Base-by-base conservation (phyloP, 2,113 vertebrate genomes). In the Antennarius striatus region DNA sequence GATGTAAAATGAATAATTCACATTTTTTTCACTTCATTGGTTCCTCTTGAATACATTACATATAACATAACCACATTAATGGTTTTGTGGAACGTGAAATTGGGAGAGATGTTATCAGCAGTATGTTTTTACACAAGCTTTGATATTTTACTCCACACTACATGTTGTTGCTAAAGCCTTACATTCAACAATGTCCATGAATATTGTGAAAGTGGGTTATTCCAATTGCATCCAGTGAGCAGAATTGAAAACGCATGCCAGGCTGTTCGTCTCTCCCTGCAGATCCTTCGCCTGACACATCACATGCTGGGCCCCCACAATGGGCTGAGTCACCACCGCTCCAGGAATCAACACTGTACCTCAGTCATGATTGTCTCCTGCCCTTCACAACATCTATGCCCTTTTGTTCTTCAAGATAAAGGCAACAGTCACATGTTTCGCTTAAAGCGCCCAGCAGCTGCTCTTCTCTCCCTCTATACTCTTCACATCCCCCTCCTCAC, bases 371-470 rank as follows among this genome's bases (percentile, higher is more conserved):
- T 90, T 90, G 85, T 89, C 85, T 88, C 86, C 77, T 89, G 84
- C 76, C 83, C 88, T 89, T 91, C 89, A 86, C 73, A 88, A 90
- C 83, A 81, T 85, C 77, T 79, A 74, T 69, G 73, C 53, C 79
- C 86, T 84, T 92, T 93, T 92, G 90, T 92, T 89, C 79, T 67
- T 50, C 66, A 57, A 85, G 74, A 92, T 91, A 91, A 92, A 90
- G 88, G 90, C 90, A 91, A 91, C 82, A 88, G 90, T 92, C 90
- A 91, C 91, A 92, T 91, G 85, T 88, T 66, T 84, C 77, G 82
- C 81, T 88, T 77, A 81, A 87, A 87, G 85, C 78, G 81, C 85
- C 75, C 77, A 56, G 87, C 92, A 93, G 90, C 89, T 92, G 92
- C 88, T 91, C 84, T 63, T 80, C 82, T 78, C 75, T 81, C 63